Percentiles rank a stretch among this genome's conserved stretches.
phyloP scores from a whole-genome alignment of 2,888 invertebrate genomes.

The Sphecodes monilicornis region DNA sequence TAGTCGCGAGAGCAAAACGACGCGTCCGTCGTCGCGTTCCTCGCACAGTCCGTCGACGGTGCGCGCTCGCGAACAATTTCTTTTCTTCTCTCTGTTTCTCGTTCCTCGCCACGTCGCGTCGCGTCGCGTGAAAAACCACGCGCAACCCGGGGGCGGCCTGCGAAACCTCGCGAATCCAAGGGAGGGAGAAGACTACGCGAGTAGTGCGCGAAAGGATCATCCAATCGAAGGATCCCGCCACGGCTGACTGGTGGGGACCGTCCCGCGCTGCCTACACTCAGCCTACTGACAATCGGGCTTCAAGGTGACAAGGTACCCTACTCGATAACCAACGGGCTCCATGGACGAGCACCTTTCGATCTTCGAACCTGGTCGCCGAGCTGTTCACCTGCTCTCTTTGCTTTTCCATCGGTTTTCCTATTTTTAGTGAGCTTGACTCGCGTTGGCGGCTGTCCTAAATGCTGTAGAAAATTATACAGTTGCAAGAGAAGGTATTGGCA shows the following conservation, averaged over 20 bases:
- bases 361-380: constrained; percentile 24
- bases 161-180: not conserved
- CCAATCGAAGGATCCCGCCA: constrained; percentile 65
- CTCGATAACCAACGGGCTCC: constrained; percentile 46
- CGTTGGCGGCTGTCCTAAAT: constrained; percentile 37
- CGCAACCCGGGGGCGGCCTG: constrained; percentile 15
- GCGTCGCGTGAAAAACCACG: not conserved
- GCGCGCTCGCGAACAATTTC: constrained; percentile 12
- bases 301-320: constrained; percentile 71
- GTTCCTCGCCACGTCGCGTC: not conserved
- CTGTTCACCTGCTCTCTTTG: constrained; percentile 19
- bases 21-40: constrained; percentile 24
- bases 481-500: too few species aligned
- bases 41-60: constrained; percentile 10
- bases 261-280: constrained; percentile 68
- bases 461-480: too few species aligned
- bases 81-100: not conserved
- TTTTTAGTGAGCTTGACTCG: not conserved
- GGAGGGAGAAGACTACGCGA: constrained; percentile 22
- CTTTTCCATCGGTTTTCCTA: not conserved
- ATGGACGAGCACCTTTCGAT: constrained; percentile 61
- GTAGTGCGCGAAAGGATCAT: constrained; percentile 60
- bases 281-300: constrained; percentile 65
- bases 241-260: constrained; percentile 58
- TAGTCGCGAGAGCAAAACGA: constrained; percentile 11